Evolutionary conservation across 2,113 vertebrate genomes (phyloP), one percentile per base, ranked within the genome.

Genomic region (Zeus faber): DNA sequence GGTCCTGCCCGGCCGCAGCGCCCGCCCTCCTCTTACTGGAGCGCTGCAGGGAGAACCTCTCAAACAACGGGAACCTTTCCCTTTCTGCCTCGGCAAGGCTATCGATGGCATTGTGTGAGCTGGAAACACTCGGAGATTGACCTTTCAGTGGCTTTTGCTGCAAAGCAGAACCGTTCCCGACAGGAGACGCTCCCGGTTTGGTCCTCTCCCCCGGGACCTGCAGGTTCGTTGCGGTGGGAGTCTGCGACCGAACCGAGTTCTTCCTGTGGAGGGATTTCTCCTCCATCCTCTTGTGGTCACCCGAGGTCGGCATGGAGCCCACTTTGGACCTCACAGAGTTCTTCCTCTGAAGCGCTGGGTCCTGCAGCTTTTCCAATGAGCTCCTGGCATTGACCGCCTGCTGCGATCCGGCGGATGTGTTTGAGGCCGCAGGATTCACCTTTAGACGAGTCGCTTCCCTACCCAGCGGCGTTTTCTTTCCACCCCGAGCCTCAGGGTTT

Each of bases 301-400:
- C 65, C 2, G 57, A 31, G 1, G 37, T 20, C 22, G 72, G 52
- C 16, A 51, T 2, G 0, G 72, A 49, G 2, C 65, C 17, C 0
- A 67, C 52, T 64, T 76, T 83, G 23, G 6, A 66, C 46, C 40
- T 81, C 4, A 63, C 0, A 4, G 76, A 79, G 13, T 53, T 60
- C 41, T 73, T 82, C 41, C 72, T 67, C 37, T 77, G 67, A 1
- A 74, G 41, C 2, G 44, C 2, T 1, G 20, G 7, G 6, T 69
- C 91, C 64, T 77, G 65, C 67, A 83, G 81, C 24, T 84, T 86
- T 58, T 55, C 78, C 55, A 91, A 89, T 29, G 91, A 93, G 53
- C 74, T 77, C 61, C 93, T 76, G 0, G 84, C 88, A n/a, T 92
- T 91, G 16, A 5, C 10, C 5, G 33, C 16, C 11, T 7, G n/a